Percentiles rank a stretch among this genome's conserved stretches.
These are phyloP conservation scores for Proctacanthus coquilletti DNA, from an alignment of 1,140 invertebrate species.

Conservation along the genomic window DNA sequence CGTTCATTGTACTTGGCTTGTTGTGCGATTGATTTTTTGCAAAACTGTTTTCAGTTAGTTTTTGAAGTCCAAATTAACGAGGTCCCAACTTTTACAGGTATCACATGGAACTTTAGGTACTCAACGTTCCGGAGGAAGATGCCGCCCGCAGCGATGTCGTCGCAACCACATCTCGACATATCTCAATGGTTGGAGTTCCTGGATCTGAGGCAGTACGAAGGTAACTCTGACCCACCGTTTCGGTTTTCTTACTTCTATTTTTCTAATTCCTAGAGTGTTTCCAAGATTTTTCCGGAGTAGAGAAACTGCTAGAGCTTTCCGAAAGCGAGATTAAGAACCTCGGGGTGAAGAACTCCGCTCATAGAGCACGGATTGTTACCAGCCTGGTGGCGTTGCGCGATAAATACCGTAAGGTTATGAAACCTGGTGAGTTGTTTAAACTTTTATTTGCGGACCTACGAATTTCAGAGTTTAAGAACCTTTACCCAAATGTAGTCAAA, in stretches of 20 bases:
- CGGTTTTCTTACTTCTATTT: neutral
- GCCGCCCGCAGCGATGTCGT: slow-evolving; percentile 16
- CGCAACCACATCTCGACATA: slow-evolving; percentile 7
- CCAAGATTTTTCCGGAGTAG: slow-evolving; percentile 33
- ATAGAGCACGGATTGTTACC: slow-evolving; percentile 43
- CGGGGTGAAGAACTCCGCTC: slow-evolving; percentile 42
- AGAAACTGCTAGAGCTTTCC: slow-evolving; percentile 39
- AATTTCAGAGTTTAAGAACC: no score
- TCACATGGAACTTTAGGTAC: slow-evolving; percentile 28
- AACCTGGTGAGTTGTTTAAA: slow-evolving; percentile 1
- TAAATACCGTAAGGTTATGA: slow-evolving; percentile 24
- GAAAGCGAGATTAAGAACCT: slow-evolving; percentile 43
- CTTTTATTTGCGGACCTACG: no score
- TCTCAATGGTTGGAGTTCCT: slow-evolving; percentile 20
- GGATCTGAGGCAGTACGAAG: slow-evolving; percentile 23
- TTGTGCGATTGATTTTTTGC: no score
- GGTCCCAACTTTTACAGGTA: slow-evolving; percentile 14
- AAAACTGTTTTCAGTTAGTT: no score
- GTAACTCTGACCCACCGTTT: slow-evolving; percentile 6
- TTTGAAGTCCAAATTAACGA: no score
- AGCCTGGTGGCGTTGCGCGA: slow-evolving; percentile 43
- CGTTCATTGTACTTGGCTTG: no score
- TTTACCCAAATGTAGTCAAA: no score
- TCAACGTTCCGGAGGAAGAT: slow-evolving; percentile 14
- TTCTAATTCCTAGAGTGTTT: slow-evolving; percentile 20